phyloP scores from a whole-genome alignment of 2,888 invertebrate species.

The Meta bourneti region DNA sequence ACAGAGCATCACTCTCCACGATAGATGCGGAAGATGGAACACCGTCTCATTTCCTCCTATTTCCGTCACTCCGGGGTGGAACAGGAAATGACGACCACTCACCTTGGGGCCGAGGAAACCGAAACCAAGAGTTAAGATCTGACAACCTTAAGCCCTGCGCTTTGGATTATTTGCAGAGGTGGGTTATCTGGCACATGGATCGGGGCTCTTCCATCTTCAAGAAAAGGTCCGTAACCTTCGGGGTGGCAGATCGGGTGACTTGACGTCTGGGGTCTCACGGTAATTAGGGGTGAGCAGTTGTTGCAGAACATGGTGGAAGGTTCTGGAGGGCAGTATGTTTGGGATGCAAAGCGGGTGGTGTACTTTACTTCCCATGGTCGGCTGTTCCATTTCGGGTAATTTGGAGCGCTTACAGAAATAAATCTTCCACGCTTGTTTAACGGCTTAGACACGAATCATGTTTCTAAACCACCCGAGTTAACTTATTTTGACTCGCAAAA shows the following conservation, averaged over 20 bases:
- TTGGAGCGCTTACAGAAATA: neutral
- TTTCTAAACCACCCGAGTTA: no score
- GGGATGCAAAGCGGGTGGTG: neutral
- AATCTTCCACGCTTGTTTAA: no score
- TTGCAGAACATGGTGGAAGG: neutral
- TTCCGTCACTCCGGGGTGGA: conserved; percentile 38
- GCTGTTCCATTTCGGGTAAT: neutral
- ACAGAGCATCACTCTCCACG: conserved; percentile 22
- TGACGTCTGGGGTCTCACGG: conserved; percentile 41
- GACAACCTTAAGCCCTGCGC: neutral
- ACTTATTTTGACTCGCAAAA: no score
- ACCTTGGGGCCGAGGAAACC: conserved; percentile 15
- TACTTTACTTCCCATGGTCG: neutral
- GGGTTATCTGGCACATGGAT: conserved; percentile 26
- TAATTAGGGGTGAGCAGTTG: conserved; percentile 11
- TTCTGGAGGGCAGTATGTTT: no score
- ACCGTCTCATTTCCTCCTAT: conserved; percentile 63
- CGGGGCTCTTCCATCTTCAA: conserved; percentile 13
- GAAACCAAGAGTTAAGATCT: conserved; percentile 25
- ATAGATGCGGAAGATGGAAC: conserved; percentile 64
- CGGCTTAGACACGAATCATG: no score
- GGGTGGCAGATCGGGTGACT: conserved; percentile 27
- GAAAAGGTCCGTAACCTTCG: conserved; percentile 16
- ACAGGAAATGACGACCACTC: conserved; percentile 62
- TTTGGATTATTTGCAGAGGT: conserved; percentile 15